These are phyloP conservation scores for Pristionchus exspectatus DNA, from an alignment of 2,888 invertebrate species.

Conservation along the genomic window DNA sequence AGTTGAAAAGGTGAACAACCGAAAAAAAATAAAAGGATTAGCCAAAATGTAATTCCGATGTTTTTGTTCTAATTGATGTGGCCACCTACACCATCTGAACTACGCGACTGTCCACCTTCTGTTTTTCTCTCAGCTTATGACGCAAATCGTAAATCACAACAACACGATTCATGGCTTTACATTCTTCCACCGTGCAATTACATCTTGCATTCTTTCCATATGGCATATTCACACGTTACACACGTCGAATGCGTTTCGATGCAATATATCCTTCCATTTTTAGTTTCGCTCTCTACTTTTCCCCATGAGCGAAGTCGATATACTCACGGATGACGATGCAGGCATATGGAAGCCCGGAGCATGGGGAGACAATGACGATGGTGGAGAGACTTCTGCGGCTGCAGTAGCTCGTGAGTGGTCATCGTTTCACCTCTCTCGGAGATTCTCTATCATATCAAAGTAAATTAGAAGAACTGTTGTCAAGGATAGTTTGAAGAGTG, in stretches of 20 bases:
- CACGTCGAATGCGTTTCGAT: neutral
- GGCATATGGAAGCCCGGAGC: neutral
- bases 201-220: neutral
- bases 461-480: too few relatives aligned
- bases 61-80: too few relatives aligned
- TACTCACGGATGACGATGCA: neutral
- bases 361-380: neutral
- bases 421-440: neutral
- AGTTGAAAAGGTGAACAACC: too few relatives aligned
- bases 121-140: too few relatives aligned
- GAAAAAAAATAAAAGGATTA: too few relatives aligned
- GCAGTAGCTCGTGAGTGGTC: neutral
- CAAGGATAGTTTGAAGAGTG: neutral
- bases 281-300: neutral
- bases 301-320: neutral
- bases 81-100: too few relatives aligned
- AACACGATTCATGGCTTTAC: neutral
- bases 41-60: too few relatives aligned
- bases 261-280: neutral
- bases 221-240: neutral
- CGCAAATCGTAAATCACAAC: too few relatives aligned
- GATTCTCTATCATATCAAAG: neutral
- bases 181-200: neutral
- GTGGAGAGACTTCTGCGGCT: neutral
- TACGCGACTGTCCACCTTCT: too few relatives aligned